These are phyloP conservation scores for Chironex yamaguchii DNA, from an alignment of 30 jellyfish, hydroid and myxozoan genomes.

Conservation along the genomic window DNA sequence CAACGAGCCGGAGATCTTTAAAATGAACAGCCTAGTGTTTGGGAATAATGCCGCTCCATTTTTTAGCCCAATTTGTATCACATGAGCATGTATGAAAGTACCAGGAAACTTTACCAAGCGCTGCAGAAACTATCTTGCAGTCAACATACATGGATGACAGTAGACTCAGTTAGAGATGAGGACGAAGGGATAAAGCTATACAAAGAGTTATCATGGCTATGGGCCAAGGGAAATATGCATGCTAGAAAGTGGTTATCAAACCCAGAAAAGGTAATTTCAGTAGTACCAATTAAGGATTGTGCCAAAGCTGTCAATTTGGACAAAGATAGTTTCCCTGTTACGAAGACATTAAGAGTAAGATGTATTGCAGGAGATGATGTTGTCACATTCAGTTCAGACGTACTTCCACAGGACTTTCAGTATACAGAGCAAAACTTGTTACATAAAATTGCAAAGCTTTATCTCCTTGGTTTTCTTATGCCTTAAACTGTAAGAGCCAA, in stretches of 20 bases:
- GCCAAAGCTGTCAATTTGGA: slow-evolving; percentile 46
- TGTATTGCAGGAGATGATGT: slow-evolving; percentile 14
- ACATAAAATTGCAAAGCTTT: slow-evolving; percentile 23
- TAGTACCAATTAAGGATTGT: slow-evolving; percentile 53
- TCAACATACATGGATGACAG: slow-evolving; percentile 81
- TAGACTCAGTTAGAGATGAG: slow-evolving; percentile 51
- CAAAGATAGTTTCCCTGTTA: slow-evolving; percentile 22
- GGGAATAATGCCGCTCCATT: slow-evolving; percentile 43
- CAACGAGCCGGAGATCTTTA: slow-evolving; percentile 28
- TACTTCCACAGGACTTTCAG: not conserved
- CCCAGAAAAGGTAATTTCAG: slow-evolving; percentile 34
- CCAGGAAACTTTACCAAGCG: slow-evolving; percentile 28
- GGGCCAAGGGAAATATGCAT: slow-evolving; percentile 72
- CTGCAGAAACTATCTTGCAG: slow-evolving; percentile 65
- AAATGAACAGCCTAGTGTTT: slow-evolving; percentile 67
- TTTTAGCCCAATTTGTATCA: slow-evolving; percentile 64
- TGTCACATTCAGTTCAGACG: slow-evolving; percentile 1
- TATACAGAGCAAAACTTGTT: slow-evolving; percentile 44
- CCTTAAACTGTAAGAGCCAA: slow-evolving; percentile 30
- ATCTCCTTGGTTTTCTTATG: slow-evolving; percentile 53
- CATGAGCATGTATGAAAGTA: slow-evolving; percentile 51
- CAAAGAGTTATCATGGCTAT: slow-evolving; percentile 41
- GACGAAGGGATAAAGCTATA: slow-evolving; percentile 42
- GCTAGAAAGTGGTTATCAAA: slow-evolving; percentile 76
- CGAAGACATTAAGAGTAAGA: slow-evolving; percentile 20